phyloP scores from a whole-genome alignment of 2,888 invertebrate genomes.

The Chrysolina oricalcia region DNA sequence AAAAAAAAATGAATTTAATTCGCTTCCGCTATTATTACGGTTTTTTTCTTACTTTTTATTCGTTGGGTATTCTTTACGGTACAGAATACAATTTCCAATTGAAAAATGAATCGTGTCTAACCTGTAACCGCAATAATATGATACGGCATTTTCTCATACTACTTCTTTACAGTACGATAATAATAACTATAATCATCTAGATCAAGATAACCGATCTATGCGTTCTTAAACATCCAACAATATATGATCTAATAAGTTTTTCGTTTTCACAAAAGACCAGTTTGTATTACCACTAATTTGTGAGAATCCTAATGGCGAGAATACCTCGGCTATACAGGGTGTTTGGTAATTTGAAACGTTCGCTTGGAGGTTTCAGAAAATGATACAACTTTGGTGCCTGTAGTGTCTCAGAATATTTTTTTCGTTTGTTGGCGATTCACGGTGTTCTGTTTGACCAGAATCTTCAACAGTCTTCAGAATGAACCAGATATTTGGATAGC shows the following conservation, averaged over 20 bases:
- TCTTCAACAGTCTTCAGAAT: too few relatives aligned
- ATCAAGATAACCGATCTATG: constrained; percentile 17
- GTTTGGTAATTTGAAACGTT: background rate
- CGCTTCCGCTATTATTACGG: constrained; percentile 16
- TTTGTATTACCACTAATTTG: constrained; percentile 9
- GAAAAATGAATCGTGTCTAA: constrained; percentile 21
- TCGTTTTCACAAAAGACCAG: constrained; percentile 7
- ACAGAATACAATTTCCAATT: constrained; percentile 16
- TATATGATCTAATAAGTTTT: constrained; percentile 18
- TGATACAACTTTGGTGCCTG: too few relatives aligned
- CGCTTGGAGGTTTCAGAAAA: background rate
- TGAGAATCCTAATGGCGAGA: background rate
- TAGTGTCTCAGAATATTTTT: too few relatives aligned
- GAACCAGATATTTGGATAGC: too few relatives aligned
- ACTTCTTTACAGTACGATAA: constrained; percentile 19
- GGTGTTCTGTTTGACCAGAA: too few relatives aligned
- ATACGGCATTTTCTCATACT: constrained; percentile 39
- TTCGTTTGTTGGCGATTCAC: too few relatives aligned
- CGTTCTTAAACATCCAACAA: constrained; percentile 18
- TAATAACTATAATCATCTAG: constrained; percentile 17
- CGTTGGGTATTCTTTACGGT: constrained; percentile 22
- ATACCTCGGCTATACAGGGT: background rate
- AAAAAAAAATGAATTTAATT: constrained; percentile 17
- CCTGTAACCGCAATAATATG: constrained; percentile 30
- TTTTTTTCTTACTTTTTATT: constrained; percentile 11